Conservation (phyloP, 2,888 invertebrate species). For the Neelides folsomi region DNA sequence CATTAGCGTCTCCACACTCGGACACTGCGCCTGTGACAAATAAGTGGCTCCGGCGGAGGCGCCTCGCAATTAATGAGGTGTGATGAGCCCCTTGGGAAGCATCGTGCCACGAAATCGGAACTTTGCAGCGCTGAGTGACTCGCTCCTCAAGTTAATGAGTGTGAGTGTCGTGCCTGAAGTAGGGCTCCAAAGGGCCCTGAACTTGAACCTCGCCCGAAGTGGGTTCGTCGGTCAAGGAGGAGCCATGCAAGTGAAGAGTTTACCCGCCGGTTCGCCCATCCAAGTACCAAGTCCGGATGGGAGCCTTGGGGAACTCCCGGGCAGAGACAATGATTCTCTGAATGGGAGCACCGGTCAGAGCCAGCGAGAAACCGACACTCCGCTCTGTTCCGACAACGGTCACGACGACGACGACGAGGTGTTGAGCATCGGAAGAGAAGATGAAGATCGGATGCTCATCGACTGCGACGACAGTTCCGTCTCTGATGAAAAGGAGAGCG, state of each 20-base stretch:
- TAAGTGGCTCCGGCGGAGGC: too few species aligned
- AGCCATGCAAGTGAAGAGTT: constrained; percentile 19
- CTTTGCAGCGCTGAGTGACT: constrained; percentile 17
- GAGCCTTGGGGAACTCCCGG: constrained; percentile 1
- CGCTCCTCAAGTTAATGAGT: constrained; percentile 30
- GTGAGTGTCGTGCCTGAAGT: constrained; percentile 25
- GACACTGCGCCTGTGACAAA: too few species aligned
- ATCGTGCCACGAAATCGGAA: neutral
- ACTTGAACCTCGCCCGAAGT: constrained; percentile 8
- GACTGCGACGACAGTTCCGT: constrained; percentile 26
- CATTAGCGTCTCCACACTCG: too few species aligned
- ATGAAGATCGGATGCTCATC: constrained; percentile 27
- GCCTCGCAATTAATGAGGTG: neutral
- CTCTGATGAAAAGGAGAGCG: constrained; percentile 13
- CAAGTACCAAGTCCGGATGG: constrained; percentile 21
- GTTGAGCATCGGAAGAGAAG: constrained; percentile 28
- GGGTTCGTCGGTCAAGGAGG: constrained; percentile 2
- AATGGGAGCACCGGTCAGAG: constrained; percentile 1
- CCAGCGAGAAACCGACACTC: neutral
- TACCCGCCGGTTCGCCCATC: constrained; percentile 18
- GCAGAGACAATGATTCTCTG: neutral
- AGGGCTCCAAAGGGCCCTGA: constrained; percentile 18
- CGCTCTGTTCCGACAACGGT: neutral
- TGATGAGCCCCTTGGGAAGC: constrained; percentile 30
- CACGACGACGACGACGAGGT: constrained; percentile 29